Evolutionary conservation across 2,888 invertebrate species (phyloP).

Genomic region (Drosophila neutralis): DNA sequence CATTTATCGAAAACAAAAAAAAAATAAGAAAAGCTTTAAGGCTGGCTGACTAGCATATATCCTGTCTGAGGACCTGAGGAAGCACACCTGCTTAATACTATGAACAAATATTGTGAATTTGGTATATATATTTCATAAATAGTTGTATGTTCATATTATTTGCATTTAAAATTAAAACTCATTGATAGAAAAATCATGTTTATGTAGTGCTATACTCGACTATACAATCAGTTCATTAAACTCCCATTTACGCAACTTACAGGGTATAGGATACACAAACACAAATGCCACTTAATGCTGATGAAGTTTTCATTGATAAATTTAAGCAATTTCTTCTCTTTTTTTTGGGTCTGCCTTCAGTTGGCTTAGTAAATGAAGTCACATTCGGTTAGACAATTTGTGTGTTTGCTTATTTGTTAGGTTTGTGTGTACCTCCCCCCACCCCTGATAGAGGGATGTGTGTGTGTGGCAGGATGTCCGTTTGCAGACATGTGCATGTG

Average conservation of each 20-base stretch:
- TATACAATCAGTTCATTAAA: background rate
- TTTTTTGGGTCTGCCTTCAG: slow-evolving; percentile 4
- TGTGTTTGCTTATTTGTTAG: slow-evolving; percentile 29
- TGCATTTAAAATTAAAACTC: background rate
- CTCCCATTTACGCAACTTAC: background rate
- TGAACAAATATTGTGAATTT: rapidly evolving
- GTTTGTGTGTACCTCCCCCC: background rate
- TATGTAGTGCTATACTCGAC: background rate
- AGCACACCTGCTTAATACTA: background rate
- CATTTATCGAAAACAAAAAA: background rate
- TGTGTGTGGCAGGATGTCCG: slow-evolving; percentile 29
- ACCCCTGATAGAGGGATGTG: background rate
- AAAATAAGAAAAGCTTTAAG: background rate
- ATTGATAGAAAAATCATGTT: background rate
- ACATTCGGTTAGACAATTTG: slow-evolving; percentile 50
- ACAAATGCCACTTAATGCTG: slow-evolving; percentile 50
- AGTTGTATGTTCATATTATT: background rate
- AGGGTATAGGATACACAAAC: slow-evolving; percentile 8
- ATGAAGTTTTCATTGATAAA: slow-evolving; percentile 71
- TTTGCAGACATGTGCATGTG: slow-evolving; percentile 16
- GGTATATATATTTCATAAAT: background rate
- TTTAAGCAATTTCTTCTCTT: slow-evolving; percentile 18
- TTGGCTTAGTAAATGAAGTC: slow-evolving; percentile 63
- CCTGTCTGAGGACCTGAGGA: background rate
- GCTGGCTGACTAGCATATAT: background rate